Percentiles rank a stretch among this genome's conserved stretches.
phyloP scores from a whole-genome alignment of 1,140 invertebrate genomes.

The Drosophila truncata region DNA sequence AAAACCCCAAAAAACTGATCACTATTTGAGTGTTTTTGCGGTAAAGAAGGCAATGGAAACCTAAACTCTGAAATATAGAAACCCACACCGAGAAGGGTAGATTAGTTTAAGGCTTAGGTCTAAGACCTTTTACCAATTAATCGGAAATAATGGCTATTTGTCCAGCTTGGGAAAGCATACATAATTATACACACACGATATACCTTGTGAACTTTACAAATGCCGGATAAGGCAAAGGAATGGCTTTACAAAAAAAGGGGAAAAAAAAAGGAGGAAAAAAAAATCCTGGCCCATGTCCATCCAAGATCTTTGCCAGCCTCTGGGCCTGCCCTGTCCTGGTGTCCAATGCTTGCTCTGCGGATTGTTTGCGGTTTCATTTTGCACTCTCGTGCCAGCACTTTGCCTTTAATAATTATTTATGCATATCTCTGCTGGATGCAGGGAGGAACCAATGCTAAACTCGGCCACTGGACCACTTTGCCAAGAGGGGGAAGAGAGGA shows the following conservation, averaged over 20 bases:
- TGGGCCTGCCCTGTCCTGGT: neutral
- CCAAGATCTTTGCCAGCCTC: conserved; percentile 7
- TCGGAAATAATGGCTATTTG: conserved; percentile 1
- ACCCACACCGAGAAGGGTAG: neutral
- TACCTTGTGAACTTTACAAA: conserved; percentile 1
- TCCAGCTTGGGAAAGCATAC: conserved; percentile 1
- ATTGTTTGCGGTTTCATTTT: conserved; percentile 56
- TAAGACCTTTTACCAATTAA: conserved; percentile 2
- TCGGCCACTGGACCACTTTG: conserved; percentile 24
- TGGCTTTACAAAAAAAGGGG: neutral
- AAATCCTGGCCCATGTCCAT: conserved; percentile 14
- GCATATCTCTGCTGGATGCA: conserved; percentile 32
- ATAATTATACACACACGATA: conserved; percentile 17
- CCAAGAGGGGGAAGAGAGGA: neutral
- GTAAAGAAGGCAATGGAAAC: neutral
- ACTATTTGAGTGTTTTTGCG: conserved; percentile 2
- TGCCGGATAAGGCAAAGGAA: neutral
- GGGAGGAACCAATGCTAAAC: conserved; percentile 8
- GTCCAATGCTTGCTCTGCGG: conserved; percentile 23
- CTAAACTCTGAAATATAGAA: neutral
- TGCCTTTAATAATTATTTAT: conserved; percentile 62
- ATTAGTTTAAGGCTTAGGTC: neutral
- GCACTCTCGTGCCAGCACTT: conserved; percentile 36
- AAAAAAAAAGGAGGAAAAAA: too few species aligned
- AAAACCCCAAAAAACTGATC: neutral